These are phyloP conservation scores for Aphaenogaster rudis DNA, from an alignment of 1,140 invertebrate genomes.

Conservation along the genomic window DNA sequence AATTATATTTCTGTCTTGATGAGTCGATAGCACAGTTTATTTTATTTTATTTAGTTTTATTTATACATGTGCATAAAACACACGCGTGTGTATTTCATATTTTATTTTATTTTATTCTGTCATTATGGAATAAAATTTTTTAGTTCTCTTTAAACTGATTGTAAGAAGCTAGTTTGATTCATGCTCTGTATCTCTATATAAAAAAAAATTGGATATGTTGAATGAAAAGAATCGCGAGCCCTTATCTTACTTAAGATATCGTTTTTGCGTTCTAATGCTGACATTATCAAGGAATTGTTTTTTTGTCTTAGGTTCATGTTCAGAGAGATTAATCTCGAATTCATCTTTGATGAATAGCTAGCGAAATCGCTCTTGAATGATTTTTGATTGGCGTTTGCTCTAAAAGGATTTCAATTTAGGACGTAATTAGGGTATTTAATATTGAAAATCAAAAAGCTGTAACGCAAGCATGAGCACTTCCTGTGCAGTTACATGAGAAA, in stretches of 20 bases:
- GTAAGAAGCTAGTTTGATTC: neutral
- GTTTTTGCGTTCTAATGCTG: conserved; percentile 11
- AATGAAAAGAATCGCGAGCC: neutral
- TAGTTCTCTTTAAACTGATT: neutral
- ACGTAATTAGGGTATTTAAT: neutral
- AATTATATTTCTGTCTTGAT: neutral
- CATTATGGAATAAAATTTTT: neutral
- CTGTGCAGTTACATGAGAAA: neutral
- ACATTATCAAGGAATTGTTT: neutral
- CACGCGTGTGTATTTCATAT: neutral
- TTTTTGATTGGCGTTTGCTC: neutral
- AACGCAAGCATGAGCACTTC: neutral
- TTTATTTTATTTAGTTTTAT: neutral
- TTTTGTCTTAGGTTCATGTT: neutral
- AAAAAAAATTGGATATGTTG: neutral
- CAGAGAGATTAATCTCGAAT: neutral
- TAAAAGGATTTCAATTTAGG: neutral
- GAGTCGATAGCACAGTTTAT: conserved; percentile 17
- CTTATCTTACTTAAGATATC: conserved; percentile 30
- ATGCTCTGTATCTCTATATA: neutral
- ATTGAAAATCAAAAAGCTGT: neutral
- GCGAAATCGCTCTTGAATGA: neutral
- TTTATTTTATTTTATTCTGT: neutral
- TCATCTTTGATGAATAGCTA: too few relatives aligned
- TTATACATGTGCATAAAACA: neutral